These are phyloP conservation scores for Mythimna loreyi DNA, from an alignment of 2,888 invertebrate genomes.

Conservation along the genomic window DNA sequence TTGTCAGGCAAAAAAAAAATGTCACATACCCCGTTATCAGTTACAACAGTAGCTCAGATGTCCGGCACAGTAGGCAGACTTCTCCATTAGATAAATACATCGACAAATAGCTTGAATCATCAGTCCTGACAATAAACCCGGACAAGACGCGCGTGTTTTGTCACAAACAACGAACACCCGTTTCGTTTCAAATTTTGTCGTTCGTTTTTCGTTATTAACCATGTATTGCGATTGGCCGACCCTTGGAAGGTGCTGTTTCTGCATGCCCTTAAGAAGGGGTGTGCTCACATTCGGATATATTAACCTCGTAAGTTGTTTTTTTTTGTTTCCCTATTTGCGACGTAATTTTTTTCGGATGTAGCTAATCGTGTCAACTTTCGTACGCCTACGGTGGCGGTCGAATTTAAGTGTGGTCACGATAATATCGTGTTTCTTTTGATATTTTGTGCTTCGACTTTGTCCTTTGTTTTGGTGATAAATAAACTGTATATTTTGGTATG, in stretches of 20 bases:
- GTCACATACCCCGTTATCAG: constrained; percentile 37
- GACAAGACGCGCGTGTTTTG: constrained; percentile 39
- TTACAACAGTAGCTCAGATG: constrained; percentile 55
- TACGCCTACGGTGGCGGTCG: constrained; percentile 36
- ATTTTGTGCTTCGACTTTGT: background rate
- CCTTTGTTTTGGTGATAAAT: background rate
- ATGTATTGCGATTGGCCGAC: constrained; percentile 83
- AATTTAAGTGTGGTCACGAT: constrained; percentile 18
- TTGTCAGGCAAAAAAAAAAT: background rate
- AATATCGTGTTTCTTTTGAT: background rate
- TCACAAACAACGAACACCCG: constrained; percentile 18
- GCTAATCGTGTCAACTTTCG: constrained; percentile 36
- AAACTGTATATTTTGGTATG: background rate
- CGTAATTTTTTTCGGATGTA: constrained; percentile 46
- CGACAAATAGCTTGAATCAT: constrained; percentile 60
- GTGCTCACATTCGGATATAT: constrained; percentile 80
- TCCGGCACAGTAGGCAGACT: constrained; percentile 63
- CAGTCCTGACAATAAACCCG: constrained; percentile 51
- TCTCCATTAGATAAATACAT: constrained; percentile 54
- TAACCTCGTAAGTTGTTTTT: constrained; percentile 77
- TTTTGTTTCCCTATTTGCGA: constrained; percentile 25
- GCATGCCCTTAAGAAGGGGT: constrained; percentile 81
- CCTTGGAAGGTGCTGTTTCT: constrained; percentile 81
- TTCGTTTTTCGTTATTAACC: constrained; percentile 48
- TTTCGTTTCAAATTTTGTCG: constrained; percentile 13